phyloP scores from a whole-genome alignment of 2,113 vertebrate species.

The Ptychochromis oligacanthus region DNA sequence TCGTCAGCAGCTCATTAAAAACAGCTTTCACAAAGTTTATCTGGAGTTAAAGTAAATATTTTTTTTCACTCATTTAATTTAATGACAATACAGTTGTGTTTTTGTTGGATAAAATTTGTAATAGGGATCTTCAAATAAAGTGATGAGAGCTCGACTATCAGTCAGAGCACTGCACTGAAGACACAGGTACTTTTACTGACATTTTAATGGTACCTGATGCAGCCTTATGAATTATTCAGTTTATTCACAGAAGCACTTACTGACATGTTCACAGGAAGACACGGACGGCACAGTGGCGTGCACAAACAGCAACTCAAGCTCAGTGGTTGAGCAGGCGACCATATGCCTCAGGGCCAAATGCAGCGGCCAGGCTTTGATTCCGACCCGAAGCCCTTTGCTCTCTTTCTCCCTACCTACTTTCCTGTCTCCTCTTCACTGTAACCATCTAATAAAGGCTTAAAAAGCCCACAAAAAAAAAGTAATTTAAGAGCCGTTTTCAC shows the following conservation, averaged over 20 bases:
- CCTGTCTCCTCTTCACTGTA: no score
- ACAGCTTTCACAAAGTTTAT: neutral
- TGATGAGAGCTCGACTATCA: neutral
- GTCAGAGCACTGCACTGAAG: neutral
- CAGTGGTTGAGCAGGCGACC: no score
- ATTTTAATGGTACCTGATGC: conserved; percentile 14
- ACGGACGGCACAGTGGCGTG: neutral
- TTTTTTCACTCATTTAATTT: neutral
- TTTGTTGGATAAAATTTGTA: neutral
- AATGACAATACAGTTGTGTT: neutral
- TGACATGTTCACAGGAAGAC: neutral
- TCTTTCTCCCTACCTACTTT: no score
- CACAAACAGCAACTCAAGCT: neutral
- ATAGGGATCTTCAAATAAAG: neutral
- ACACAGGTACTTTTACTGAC: conserved; percentile 2
- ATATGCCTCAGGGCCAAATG: no score
- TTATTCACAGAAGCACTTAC: neutral
- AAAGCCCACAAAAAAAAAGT: no score
- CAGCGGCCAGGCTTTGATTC: no score
- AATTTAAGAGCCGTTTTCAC: neutral
- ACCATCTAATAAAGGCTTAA: no score
- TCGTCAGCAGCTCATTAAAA: neutral
- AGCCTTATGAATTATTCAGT: conserved; percentile 33
- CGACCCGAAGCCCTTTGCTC: no score
- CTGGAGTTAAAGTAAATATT: neutral